phyloP scores from a whole-genome alignment of 2,888 invertebrate species.

The Amiota minor region DNA sequence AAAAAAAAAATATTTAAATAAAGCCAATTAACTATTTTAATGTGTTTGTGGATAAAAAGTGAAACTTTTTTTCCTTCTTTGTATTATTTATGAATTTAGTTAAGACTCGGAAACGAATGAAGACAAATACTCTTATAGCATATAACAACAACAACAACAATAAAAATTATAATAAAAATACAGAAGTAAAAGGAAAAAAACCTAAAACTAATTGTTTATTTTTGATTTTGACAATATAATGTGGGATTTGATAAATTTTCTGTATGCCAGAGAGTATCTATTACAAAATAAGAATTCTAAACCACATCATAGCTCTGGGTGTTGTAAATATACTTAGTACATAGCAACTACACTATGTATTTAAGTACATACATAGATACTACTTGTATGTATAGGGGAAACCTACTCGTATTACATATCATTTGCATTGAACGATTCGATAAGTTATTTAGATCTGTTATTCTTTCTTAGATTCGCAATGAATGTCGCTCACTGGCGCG shows the following conservation, averaged over 20 bases:
- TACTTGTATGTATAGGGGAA: not conserved
- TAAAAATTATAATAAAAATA: too few relatives aligned
- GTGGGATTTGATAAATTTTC: conserved; percentile 8
- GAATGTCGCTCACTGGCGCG: conserved; percentile 11
- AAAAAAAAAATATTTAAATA: conserved; percentile 51
- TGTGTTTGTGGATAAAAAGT: conserved; percentile 64
- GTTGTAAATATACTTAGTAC: not conserved
- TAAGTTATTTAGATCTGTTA: conserved; percentile 19
- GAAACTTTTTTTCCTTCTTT: conserved; percentile 59
- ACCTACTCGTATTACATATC: conserved; percentile 20
- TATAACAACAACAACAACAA: conserved; percentile 39
- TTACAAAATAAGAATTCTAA: not conserved
- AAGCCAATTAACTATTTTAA: conserved; percentile 69
- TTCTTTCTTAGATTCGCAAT: conserved; percentile 1
- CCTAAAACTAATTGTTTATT: conserved; percentile 11
- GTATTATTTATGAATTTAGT: conserved; percentile 60
- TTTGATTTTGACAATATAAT: not conserved
- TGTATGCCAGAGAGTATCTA: not conserved
- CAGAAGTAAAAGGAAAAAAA: conserved; percentile 8
- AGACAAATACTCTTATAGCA: conserved; percentile 47
- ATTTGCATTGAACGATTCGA: conserved; percentile 16
- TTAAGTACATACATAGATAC: not conserved
- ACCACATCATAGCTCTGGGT: not conserved
- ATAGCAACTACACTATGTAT: not conserved
- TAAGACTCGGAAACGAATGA: conserved; percentile 65